Conservation (phyloP, 2,797 vertebrate genomes). For the Characodon lateralis region DNA sequence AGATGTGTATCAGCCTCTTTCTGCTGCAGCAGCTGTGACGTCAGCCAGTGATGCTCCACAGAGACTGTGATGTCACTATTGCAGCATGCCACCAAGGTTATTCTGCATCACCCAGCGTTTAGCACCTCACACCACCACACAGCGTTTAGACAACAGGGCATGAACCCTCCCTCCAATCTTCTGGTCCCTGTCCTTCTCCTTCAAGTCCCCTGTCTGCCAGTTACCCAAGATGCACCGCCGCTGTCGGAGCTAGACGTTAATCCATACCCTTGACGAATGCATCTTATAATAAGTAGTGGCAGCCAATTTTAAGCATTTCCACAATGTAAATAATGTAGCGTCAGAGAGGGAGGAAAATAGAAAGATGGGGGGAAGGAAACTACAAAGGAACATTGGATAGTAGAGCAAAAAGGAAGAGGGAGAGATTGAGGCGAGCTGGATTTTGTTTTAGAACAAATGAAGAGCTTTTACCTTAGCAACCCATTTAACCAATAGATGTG, state of each 20-base stretch:
- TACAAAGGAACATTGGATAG: constrained; percentile 23
- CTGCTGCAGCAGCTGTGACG: constrained; percentile 74
- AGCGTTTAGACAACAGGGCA: constrained; percentile 36
- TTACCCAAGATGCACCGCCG: constrained; percentile 70
- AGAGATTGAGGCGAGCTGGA: constrained; percentile 25
- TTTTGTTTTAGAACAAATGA: constrained; percentile 20
- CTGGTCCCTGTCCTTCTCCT: constrained; percentile 23
- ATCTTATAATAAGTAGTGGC: constrained; percentile 79
- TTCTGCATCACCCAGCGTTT: constrained; percentile 66
- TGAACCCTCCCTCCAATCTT: constrained; percentile 11
- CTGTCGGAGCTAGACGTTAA: constrained; percentile 68
- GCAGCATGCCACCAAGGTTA: constrained; percentile 79
- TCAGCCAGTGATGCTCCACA: constrained; percentile 67
- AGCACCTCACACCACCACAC: constrained; percentile 48
- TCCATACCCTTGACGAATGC: constrained; percentile 78
- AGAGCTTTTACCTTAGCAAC: constrained; percentile 44
- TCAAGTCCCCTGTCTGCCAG: constrained; percentile 33
- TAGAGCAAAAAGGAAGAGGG: constrained; percentile 40
- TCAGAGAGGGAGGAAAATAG: constrained; percentile 39
- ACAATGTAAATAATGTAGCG: constrained; percentile 77
- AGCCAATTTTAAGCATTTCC: constrained; percentile 79
- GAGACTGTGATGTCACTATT: constrained; percentile 73
- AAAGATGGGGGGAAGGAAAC: constrained; percentile 21
- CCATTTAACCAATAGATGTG: constrained; percentile 18
- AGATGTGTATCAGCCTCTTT: constrained; percentile 55